phyloP scores from a whole-genome alignment of 1,140 invertebrate genomes.

The Adelges cooleyi region DNA sequence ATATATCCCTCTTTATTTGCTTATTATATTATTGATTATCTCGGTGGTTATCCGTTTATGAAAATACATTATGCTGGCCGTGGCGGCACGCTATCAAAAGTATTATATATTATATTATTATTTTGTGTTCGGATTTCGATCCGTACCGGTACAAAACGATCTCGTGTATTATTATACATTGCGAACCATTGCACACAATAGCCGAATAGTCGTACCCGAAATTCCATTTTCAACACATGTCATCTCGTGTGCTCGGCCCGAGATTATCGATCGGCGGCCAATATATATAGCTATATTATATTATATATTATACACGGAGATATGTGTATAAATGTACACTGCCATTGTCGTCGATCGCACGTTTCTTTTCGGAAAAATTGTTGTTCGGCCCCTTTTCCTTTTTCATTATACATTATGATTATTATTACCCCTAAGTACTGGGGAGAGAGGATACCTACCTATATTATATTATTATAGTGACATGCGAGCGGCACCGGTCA shows the following conservation, averaged over 20 bases:
- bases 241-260: not conserved
- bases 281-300: not conserved
- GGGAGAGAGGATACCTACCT: not conserved
- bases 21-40: not conserved
- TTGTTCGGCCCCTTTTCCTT: not conserved
- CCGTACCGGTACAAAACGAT: not conserved
- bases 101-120: too few species aligned
- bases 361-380: not conserved
- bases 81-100: not conserved
- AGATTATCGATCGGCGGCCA: slow-evolving; percentile 22
- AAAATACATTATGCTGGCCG: slow-evolving; percentile 5
- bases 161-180: not conserved
- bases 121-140: not conserved
- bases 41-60: slow-evolving; percentile 20
- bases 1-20: not conserved
- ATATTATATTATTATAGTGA: not conserved
- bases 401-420: not conserved
- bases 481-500: slow-evolving; percentile 25
- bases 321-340: not conserved
- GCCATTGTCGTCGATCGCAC: not conserved
- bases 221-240: slow-evolving; percentile 27
- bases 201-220: not conserved
- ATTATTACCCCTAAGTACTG: not conserved
- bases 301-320: not conserved
- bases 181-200: not conserved